Conservation (phyloP, 35 echinoderm and acorn worm genomes). For the Strongylocentrotus purpuratus region DNA sequence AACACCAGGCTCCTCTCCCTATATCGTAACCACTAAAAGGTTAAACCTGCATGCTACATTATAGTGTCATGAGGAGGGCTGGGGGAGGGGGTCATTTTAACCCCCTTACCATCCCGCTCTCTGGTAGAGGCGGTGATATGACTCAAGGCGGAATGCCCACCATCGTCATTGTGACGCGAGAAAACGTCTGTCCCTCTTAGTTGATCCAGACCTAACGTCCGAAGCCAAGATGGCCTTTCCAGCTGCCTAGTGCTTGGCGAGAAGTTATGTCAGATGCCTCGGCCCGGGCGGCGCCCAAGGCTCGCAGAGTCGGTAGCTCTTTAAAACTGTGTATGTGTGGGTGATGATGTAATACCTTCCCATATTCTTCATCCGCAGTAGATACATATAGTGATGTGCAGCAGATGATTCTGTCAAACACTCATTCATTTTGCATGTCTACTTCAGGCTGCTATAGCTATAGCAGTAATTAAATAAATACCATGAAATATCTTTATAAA, state of each 20-base stretch:
- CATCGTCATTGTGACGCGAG: conserved; percentile 7
- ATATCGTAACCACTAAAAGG: background rate
- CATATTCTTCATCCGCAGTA: background rate
- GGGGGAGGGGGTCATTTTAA: background rate
- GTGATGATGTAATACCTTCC: background rate
- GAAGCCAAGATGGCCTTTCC: background rate
- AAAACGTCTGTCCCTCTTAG: background rate
- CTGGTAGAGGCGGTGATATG: background rate
- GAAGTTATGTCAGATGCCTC: background rate
- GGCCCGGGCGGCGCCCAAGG: background rate
- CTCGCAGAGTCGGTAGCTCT: background rate
- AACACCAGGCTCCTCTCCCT: background rate
- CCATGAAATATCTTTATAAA: no score
- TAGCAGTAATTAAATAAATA: no score
- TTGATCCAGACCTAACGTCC: background rate
- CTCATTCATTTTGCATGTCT: background rate
- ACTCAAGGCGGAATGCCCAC: background rate
- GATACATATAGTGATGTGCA: background rate
- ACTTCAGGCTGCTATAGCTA: no score
- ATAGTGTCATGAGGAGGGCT: background rate
- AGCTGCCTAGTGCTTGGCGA: background rate
- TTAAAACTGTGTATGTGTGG: background rate
- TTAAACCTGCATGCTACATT: background rate
- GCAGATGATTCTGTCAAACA: background rate
- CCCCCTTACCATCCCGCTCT: background rate